These are phyloP conservation scores for Potorous gilbertii DNA, from an alignment of 2,797 vertebrate genomes.

Conservation along the genomic window DNA sequence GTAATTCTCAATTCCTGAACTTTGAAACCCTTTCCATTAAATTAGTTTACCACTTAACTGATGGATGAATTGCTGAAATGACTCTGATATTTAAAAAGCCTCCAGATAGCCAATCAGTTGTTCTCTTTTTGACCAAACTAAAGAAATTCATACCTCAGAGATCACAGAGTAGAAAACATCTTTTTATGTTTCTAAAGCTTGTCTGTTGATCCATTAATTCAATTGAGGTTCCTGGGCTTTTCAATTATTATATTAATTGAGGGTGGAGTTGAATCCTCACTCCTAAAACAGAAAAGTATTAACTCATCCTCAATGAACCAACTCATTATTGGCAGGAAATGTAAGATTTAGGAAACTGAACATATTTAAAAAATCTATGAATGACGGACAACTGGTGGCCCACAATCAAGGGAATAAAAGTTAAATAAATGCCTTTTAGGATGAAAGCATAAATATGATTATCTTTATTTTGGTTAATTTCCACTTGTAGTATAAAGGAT, in stretches of 20 bases:
- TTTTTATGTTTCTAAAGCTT: neutral
- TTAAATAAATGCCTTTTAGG: conserved; percentile 14
- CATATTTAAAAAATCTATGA: conserved; percentile 67
- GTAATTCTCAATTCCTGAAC: too few relatives aligned
- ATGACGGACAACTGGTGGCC: conserved; percentile 33
- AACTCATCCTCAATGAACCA: neutral
- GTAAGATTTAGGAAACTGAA: conserved; percentile 46
- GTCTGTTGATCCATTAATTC: neutral
- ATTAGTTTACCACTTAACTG: neutral
- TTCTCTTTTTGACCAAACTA: neutral
- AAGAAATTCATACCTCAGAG: neutral
- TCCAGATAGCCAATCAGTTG: neutral
- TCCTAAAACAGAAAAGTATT: neutral
- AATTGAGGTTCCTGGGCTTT: neutral
- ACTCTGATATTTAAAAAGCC: neutral
- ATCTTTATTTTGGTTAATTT: neutral
- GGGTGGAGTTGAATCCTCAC: neutral
- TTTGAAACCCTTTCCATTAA: too few relatives aligned
- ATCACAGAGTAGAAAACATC: neutral
- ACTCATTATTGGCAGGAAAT: conserved; percentile 57
- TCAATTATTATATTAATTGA: neutral
- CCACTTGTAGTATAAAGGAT: neutral
- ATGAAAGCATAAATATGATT: neutral
- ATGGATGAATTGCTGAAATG: neutral
- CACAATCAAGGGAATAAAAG: conserved; percentile 43